These are phyloP conservation scores for Spisula solida DNA, from an alignment of 2,888 invertebrate genomes.

Conservation along the genomic window DNA sequence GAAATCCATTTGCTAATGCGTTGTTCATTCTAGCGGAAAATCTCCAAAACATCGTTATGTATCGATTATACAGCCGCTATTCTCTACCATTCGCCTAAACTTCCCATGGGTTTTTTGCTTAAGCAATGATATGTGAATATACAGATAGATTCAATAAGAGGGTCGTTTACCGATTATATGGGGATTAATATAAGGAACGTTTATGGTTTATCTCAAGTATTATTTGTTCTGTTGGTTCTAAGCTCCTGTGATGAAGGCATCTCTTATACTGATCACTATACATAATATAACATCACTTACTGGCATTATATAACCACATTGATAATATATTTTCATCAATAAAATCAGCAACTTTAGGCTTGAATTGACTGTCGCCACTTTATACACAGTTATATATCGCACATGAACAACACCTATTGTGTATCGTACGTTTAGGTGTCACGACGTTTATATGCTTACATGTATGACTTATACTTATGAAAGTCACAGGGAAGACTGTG, in stretches of 20 bases:
- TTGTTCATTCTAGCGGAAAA: slow-evolving; percentile 3
- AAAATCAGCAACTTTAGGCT: too few species aligned
- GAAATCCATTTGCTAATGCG: background rate
- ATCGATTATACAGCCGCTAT: background rate
- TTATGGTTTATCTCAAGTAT: slow-evolving; percentile 31
- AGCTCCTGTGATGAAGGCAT: slow-evolving; percentile 23
- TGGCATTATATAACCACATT: too few species aligned
- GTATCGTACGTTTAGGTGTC: too few species aligned
- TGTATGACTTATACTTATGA: too few species aligned
- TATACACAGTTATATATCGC: too few species aligned
- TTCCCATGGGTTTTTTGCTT: slow-evolving; percentile 16
- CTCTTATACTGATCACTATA: background rate
- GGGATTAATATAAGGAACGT: slow-evolving; percentile 18
- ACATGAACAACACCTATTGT: too few species aligned
- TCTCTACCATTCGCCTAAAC: background rate
- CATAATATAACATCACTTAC: background rate
- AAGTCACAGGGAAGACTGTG: too few species aligned
- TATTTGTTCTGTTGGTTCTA: slow-evolving; percentile 26
- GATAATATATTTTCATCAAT: too few species aligned
- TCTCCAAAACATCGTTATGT: too few species aligned
- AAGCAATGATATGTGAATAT: slow-evolving; percentile 48
- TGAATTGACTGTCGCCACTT: too few species aligned
- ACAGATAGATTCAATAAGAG: background rate
- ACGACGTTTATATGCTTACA: too few species aligned
- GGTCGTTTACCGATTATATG: slow-evolving; percentile 31